Percentiles rank a stretch among this genome's conserved stretches.
These are phyloP conservation scores for Nysson spinosus DNA, from an alignment of 2,888 invertebrate genomes.

Conservation along the genomic window DNA sequence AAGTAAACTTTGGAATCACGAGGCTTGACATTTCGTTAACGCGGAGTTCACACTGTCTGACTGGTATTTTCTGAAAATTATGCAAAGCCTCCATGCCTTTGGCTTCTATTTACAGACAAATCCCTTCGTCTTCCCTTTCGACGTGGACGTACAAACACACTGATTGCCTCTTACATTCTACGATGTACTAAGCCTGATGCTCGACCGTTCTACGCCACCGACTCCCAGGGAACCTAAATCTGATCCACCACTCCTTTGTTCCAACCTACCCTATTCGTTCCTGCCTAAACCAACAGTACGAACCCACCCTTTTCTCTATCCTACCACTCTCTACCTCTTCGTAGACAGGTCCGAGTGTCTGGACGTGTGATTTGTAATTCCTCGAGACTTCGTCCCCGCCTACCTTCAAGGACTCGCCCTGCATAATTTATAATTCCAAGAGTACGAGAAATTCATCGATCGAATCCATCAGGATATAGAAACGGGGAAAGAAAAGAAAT, in stretches of 20 bases:
- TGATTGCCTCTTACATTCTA: constrained; percentile 52
- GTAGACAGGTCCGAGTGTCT: constrained; percentile 46
- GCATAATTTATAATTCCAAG: constrained; percentile 62
- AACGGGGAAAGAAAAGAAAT: constrained; percentile 2
- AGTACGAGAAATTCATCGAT: constrained; percentile 25
- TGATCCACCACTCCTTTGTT: constrained; percentile 57
- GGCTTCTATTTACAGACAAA: constrained; percentile 44
- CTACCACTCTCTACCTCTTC: constrained; percentile 2
- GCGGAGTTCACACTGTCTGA: constrained; percentile 1
- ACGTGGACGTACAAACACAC: constrained; percentile 45
- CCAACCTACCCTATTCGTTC: constrained; percentile 45
- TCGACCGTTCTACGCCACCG: constrained; percentile 29
- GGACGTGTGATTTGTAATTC: constrained; percentile 63
- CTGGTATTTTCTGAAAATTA: constrained; percentile 41
- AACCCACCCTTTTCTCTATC: constrained; percentile 11
- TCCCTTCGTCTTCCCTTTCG: constrained; percentile 15
- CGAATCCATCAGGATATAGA: constrained; percentile 15
- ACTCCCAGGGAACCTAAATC: constrained; percentile 50
- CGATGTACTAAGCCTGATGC: constrained; percentile 33
- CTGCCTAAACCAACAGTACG: constrained; percentile 59
- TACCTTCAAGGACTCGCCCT: constrained; percentile 36
- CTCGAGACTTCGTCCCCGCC: constrained; percentile 49
- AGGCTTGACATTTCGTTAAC: constrained; percentile 32
- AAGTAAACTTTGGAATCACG: background rate
- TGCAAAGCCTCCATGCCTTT: constrained; percentile 23